phyloP scores from a whole-genome alignment of 2,888 invertebrate species.

The Lathronympha strigana region DNA sequence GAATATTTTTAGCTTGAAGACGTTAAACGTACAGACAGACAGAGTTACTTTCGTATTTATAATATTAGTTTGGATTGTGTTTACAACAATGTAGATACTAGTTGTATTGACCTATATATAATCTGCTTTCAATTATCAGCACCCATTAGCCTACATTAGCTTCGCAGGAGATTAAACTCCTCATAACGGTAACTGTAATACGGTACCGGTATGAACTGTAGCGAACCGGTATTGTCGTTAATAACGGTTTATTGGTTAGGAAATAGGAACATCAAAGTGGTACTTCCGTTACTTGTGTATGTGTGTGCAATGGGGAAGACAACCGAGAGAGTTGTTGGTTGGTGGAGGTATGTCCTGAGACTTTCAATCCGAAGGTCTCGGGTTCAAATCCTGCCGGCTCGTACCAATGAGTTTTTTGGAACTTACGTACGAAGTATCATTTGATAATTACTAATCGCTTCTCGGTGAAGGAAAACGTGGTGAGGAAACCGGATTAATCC shows the following conservation, averaged over 20 bases:
- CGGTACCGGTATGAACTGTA: slow-evolving; percentile 4
- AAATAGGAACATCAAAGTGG: neutral
- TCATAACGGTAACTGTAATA: slow-evolving; percentile 6
- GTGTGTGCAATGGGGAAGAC: no score
- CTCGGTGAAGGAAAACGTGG: no score
- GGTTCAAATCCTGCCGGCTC: neutral
- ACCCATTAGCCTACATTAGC: neutral
- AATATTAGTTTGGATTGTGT: neutral
- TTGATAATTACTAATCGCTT: no score
- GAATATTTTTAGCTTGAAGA: no score
- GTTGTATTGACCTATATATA: neutral
- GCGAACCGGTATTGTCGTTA: neutral
- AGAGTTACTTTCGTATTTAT: no score
- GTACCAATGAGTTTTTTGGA: no score
- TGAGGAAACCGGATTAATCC: no score
- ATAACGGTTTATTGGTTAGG: neutral
- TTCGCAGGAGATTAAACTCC: slow-evolving; percentile 5
- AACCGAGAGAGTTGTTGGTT: no score
- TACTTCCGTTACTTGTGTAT: neutral
- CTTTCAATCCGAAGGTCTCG: neutral
- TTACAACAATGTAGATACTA: neutral
- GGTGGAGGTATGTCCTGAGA: no score
- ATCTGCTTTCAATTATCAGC: neutral
- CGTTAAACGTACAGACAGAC: no score
- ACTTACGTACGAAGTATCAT: no score